Conservation (phyloP, 53 echinoderm and acorn worm species). For the Holothuria leucospilota region DNA sequence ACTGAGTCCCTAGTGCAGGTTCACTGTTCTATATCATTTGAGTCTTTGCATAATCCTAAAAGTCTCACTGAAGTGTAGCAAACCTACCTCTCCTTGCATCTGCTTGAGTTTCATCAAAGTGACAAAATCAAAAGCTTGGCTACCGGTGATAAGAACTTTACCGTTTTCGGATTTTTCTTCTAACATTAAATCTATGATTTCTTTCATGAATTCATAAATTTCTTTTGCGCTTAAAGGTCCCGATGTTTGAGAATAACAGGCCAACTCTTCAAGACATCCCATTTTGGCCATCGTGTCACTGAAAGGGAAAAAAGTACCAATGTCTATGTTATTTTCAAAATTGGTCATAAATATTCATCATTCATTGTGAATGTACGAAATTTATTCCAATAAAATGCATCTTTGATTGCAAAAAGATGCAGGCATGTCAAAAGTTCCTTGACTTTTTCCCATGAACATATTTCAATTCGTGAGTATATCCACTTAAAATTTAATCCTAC, state of each 20-base stretch:
- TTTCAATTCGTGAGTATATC: too few species aligned
- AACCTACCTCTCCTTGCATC: slow-evolving; percentile 58
- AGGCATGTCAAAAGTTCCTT: too few species aligned
- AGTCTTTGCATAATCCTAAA: not conserved
- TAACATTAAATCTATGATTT: slow-evolving; percentile 68
- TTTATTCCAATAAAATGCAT: not conserved
- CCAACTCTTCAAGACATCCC: slow-evolving; percentile 60
- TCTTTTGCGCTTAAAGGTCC: slow-evolving; percentile 57
- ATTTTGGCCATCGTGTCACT: slow-evolving; percentile 67
- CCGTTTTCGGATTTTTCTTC: slow-evolving; percentile 68
- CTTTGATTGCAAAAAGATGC: too few species aligned
- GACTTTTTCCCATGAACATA: too few species aligned
- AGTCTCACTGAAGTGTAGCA: not conserved
- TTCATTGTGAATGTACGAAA: too few species aligned
- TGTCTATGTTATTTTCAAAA: not conserved
- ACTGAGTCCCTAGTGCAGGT: too few species aligned
- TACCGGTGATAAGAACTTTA: slow-evolving; percentile 68
- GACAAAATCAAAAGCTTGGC: slow-evolving; percentile 60
- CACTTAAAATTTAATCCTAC: too few species aligned
- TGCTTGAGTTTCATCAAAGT: slow-evolving; percentile 49
- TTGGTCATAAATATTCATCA: not conserved
- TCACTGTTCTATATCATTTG: too few species aligned
- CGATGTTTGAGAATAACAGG: slow-evolving; percentile 80
- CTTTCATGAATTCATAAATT: slow-evolving; percentile 73
- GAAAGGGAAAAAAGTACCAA: not conserved